phyloP scores from a whole-genome alignment of 2,888 invertebrate species.

The Lasioglossum zephyrum region DNA sequence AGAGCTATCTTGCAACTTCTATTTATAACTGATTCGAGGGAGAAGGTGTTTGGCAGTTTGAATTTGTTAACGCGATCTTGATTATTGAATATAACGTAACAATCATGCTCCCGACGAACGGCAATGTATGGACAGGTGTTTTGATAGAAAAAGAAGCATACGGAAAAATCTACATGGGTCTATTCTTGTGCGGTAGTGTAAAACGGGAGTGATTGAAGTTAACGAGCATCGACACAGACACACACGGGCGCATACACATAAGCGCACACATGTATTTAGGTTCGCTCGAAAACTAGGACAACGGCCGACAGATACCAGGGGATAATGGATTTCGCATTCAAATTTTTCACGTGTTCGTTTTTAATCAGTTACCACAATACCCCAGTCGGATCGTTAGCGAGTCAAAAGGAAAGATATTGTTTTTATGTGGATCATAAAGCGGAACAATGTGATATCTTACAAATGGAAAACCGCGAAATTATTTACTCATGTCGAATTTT shows the following conservation, averaged over 20 bases:
- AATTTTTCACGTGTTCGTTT: constrained; percentile 47
- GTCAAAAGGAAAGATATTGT: not conserved
- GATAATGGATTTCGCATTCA: constrained; percentile 44
- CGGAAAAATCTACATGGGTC: constrained; percentile 14
- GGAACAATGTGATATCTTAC: not conserved
- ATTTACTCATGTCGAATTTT: too few species aligned
- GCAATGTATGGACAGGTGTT: not conserved
- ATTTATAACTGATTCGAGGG: too few species aligned
- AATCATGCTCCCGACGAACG: not conserved
- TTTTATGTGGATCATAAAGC: not conserved
- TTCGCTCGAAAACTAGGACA: constrained; percentile 24
- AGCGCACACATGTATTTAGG: constrained; percentile 11
- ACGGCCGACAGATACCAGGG: constrained; percentile 12
- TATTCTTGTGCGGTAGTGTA: constrained; percentile 27
- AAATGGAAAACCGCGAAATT: not conserved
- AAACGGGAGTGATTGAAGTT: constrained; percentile 39
- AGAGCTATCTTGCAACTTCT: too few species aligned
- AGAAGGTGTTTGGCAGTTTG: too few species aligned
- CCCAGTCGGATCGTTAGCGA: not conserved
- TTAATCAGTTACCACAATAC: constrained; percentile 41
- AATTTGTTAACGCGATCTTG: not conserved
- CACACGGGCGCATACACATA: not conserved
- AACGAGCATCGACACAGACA: constrained; percentile 42
- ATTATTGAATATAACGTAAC: not conserved
- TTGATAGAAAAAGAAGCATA: not conserved